phyloP scores from a whole-genome alignment of 2,113 vertebrate species.

The Anolis sagrei region DNA sequence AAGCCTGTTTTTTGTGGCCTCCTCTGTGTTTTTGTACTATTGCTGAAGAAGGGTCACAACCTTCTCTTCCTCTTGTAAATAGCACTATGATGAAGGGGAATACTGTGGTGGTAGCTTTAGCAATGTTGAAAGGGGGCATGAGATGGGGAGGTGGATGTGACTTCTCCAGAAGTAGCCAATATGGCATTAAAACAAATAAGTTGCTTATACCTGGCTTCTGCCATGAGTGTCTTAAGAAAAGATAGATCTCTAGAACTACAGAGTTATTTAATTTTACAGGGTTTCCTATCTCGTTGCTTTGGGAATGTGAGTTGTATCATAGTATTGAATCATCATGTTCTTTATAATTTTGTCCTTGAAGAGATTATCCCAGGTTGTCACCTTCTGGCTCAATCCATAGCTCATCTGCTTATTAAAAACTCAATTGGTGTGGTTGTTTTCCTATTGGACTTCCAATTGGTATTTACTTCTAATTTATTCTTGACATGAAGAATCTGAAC shows the following conservation, averaged over 20 bases:
- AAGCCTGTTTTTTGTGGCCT: too few species aligned
- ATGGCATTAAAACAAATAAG: too few species aligned
- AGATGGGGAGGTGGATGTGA: too few species aligned
- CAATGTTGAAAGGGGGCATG: too few species aligned
- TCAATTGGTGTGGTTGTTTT: neutral
- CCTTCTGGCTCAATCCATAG: neutral
- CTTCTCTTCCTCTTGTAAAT: too few species aligned
- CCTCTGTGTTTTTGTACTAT: too few species aligned
- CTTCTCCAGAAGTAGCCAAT: too few species aligned
- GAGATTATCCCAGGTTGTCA: neutral
- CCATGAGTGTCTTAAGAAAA: neutral
- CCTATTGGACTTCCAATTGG: neutral
- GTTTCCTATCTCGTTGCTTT: neutral
- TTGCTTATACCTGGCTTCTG: neutral
- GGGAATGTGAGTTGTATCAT: neutral
- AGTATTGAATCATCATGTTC: neutral
- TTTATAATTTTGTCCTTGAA: neutral
- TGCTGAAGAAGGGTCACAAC: too few species aligned
- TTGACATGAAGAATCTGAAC: neutral
- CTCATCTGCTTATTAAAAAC: too few species aligned
- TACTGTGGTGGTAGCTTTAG: too few species aligned
- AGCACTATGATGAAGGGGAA: too few species aligned
- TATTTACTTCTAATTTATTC: neutral
- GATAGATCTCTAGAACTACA: neutral
- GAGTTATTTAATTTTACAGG: neutral